Conservation (phyloP, 2,888 invertebrate genomes). For the Idaea aversata region DNA sequence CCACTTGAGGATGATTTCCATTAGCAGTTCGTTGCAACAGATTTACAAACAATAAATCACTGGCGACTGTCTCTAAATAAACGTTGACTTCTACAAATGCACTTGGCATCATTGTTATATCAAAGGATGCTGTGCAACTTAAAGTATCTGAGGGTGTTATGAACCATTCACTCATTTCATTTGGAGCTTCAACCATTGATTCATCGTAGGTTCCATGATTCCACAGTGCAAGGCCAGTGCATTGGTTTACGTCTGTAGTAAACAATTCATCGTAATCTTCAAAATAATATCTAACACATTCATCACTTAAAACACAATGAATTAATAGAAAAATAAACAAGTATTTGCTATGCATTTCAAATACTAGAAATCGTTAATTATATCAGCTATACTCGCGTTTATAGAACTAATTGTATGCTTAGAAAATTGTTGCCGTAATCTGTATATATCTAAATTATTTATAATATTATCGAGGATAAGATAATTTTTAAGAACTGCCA, state of each 20-base stretch:
- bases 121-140: neutral
- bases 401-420: neutral
- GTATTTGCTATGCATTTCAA: neutral
- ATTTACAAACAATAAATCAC: neutral
- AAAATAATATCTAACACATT: neutral
- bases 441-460: constrained; percentile 19
- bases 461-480: constrained; percentile 23
- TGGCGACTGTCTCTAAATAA: neutral
- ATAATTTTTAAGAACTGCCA: constrained; percentile 10
- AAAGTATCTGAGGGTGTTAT: neutral
- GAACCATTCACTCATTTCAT: neutral
- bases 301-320: neutral
- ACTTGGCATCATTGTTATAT: neutral
- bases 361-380: neutral
- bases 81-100: neutral
- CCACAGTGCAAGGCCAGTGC: neutral
- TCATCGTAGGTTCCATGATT: neutral
- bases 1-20: neutral
- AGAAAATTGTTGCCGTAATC: neutral
- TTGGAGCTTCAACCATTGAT: neutral
- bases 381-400: neutral
- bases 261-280: neutral
- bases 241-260: neutral
- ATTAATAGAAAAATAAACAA: neutral
- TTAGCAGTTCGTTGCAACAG: neutral